Evolutionary conservation across 2,888 invertebrate species (phyloP).

Genomic region (Spodoptera picta): DNA sequence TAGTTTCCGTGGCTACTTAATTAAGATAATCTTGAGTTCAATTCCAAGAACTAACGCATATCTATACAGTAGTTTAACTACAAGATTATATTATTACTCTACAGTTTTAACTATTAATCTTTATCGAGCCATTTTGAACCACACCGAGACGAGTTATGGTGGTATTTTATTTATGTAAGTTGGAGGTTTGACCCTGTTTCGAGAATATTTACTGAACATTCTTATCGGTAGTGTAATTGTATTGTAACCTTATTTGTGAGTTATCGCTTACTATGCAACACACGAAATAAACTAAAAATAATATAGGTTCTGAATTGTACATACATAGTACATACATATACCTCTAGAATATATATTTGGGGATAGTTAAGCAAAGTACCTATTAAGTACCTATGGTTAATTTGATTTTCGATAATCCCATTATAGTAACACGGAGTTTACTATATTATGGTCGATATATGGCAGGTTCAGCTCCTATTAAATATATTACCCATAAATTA

Average conservation of each 20-base stretch:
- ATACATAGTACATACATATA: too few species aligned
- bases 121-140: background rate
- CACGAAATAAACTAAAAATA: conserved; percentile 26
- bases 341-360: too few species aligned
- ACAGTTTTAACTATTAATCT: conserved; percentile 13
- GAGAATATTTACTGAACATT: conserved; percentile 30
- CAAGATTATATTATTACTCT: conserved; percentile 18
- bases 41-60: conserved; percentile 19
- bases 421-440: too few species aligned
- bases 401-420: too few species aligned
- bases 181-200: conserved; percentile 17
- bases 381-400: too few species aligned
- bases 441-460: too few species aligned
- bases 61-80: background rate
- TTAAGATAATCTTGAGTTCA: conserved; percentile 4
- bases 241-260: conserved; percentile 33
- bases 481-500: too few species aligned
- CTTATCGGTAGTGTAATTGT: conserved; percentile 47
- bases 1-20: conserved; percentile 5
- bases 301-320: background rate
- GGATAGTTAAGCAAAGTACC: too few species aligned
- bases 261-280: conserved; percentile 27
- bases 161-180: conserved; percentile 1
- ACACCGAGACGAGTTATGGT: background rate
- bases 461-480: too few species aligned